Evolutionary conservation across 2,113 vertebrate species (phyloP).

Genomic region (Beaufortia kweichowensis): DNA sequence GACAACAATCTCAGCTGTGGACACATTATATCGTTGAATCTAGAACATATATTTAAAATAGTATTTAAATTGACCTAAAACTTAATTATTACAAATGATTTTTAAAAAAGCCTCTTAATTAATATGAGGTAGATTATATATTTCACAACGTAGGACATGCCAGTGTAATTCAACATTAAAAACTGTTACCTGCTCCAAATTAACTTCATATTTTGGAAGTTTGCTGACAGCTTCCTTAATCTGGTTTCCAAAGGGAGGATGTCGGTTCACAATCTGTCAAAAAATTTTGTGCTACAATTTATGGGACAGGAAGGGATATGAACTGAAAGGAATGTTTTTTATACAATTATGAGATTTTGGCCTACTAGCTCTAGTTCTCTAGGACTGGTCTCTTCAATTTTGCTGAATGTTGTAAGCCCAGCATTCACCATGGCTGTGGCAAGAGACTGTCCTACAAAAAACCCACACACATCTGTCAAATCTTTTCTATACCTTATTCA

Average conservation of each 20-base stretch:
- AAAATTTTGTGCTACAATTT: neutral
- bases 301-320: neutral
- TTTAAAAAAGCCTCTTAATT: no score
- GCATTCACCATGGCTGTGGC: conserved; percentile 94
- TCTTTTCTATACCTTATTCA: no score
- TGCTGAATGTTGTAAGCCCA: conserved; percentile 90
- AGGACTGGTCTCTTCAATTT: conserved; percentile 89
- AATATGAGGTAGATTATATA: neutral
- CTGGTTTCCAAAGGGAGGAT: conserved; percentile 97
- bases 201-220: conserved; percentile 90
- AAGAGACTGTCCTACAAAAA: conserved; percentile 76
- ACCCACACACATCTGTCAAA: neutral
- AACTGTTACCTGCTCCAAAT: conserved; percentile 80
- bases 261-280: conserved; percentile 92
- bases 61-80: conserved; percentile 16
- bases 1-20: conserved; percentile 83
- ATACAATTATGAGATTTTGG: neutral
- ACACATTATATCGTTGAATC: conserved; percentile 83
- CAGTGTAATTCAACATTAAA: neutral
- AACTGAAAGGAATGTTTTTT: no score
- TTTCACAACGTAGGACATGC: no score
- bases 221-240: conserved; percentile 88
- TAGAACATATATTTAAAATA: conserved; percentile 60
- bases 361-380: conserved; percentile 93
- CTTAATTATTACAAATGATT: neutral